phyloP scores from a whole-genome alignment of 92 coral and sea anemone genomes.

The Isaurus tuberculatus region DNA sequence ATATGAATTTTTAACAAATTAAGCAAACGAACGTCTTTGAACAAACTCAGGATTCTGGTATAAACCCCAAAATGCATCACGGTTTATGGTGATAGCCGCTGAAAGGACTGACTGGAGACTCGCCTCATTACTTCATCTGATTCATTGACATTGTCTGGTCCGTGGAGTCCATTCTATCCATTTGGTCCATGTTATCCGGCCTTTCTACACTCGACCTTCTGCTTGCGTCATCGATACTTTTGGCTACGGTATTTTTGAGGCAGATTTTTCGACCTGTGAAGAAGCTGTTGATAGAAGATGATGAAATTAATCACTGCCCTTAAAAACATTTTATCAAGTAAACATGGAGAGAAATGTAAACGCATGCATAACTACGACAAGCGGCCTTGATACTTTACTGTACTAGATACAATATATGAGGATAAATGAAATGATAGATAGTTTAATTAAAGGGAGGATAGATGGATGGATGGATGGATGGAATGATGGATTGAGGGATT shows the following conservation, averaged over 20 bases:
- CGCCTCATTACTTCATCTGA: conserved; percentile 10
- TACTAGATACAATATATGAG: no score
- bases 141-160: conserved; percentile 21
- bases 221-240: conserved; percentile 18
- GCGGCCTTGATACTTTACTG: no score
- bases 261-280: conserved; percentile 46
- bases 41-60: not conserved
- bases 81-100: not conserved
- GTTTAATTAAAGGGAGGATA: no score
- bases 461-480: no score
- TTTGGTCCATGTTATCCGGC: conserved; percentile 17
- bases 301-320: not conserved
- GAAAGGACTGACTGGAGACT: not conserved
- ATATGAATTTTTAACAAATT: not conserved
- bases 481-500: no score
- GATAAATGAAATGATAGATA: no score
- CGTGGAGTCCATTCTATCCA: conserved; percentile 33
- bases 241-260: conserved; percentile 28
- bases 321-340: no score
- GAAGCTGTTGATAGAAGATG: not conserved
- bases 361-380: no score
- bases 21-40: conserved; percentile 11
- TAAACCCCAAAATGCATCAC: not conserved
- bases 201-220: conserved; percentile 21
- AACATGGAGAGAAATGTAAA: no score